Evolutionary conservation across 2,888 invertebrate species (phyloP).

Genomic region (Nezara viridula): DNA sequence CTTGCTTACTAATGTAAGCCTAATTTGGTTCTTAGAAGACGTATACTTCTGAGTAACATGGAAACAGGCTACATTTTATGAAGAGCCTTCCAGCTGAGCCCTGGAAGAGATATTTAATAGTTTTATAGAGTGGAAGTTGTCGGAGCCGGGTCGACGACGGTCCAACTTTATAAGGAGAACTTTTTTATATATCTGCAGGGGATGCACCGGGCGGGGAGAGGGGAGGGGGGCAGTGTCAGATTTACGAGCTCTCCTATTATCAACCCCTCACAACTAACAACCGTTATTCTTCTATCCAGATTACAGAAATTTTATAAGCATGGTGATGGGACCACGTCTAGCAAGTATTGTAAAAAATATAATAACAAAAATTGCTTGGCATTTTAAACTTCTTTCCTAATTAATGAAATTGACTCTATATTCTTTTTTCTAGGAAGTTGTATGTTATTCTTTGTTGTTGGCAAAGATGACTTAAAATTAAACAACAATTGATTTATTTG

Average conservation of each 20-base stretch:
- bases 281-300: neutral
- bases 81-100: neutral
- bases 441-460: too few species aligned
- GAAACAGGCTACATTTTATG: neutral
- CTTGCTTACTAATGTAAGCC: neutral
- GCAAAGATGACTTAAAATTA: too few species aligned
- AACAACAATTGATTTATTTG: too few species aligned
- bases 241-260: neutral
- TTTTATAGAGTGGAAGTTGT: neutral
- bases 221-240: neutral
- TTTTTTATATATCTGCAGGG: constrained; percentile 35
- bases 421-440: too few species aligned
- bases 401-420: too few species aligned
- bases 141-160: neutral
- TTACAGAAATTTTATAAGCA: neutral
- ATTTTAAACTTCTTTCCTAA: too few species aligned
- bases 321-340: neutral
- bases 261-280: neutral
- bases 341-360: neutral
- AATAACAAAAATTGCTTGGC: neutral
- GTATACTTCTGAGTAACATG: neutral
- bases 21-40: neutral
- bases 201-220: neutral
- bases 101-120: neutral
- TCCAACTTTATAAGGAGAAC: neutral